phyloP scores from a whole-genome alignment of 2,797 vertebrate genomes.

The Psittacula derbiana region DNA sequence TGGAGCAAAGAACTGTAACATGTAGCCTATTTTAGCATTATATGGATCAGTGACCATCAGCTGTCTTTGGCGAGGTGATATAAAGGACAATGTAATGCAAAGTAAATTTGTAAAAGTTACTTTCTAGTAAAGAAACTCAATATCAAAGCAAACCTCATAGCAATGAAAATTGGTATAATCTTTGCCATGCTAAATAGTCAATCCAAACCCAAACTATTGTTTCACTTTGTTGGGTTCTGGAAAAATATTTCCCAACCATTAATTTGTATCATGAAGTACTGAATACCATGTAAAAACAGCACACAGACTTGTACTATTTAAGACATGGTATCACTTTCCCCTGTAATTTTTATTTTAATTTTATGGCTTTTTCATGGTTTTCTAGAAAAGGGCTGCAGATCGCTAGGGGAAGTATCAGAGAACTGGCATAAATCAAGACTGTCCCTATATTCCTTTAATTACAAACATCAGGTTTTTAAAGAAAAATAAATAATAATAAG shows the following conservation, averaged over 20 bases:
- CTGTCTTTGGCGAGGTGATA: neutral
- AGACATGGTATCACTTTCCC: neutral
- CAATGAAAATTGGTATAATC: neutral
- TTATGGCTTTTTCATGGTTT: neutral
- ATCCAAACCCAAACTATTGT: neutral
- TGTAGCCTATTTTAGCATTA: neutral
- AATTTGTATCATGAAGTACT: neutral
- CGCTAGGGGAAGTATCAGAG: neutral
- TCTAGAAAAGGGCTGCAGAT: neutral
- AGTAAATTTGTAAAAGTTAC: neutral
- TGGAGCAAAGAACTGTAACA: neutral
- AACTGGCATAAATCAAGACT: neutral
- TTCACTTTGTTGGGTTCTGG: neutral
- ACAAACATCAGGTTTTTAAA: neutral
- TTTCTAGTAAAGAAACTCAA: neutral
- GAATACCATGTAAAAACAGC: neutral
- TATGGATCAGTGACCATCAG: neutral
- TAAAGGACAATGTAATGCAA: neutral
- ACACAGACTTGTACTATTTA: neutral
- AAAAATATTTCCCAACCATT: neutral
- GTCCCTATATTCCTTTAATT: neutral
- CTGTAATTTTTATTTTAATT: neutral
- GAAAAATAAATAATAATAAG: neutral
- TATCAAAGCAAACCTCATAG: neutral
- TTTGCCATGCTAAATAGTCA: neutral